A percentile compares a stretch with the other conserved stretches of the same genome.
Evolutionary conservation across 2,797 vertebrate genomes (phyloP).

Genomic region (Rallus crepitans): DNA sequence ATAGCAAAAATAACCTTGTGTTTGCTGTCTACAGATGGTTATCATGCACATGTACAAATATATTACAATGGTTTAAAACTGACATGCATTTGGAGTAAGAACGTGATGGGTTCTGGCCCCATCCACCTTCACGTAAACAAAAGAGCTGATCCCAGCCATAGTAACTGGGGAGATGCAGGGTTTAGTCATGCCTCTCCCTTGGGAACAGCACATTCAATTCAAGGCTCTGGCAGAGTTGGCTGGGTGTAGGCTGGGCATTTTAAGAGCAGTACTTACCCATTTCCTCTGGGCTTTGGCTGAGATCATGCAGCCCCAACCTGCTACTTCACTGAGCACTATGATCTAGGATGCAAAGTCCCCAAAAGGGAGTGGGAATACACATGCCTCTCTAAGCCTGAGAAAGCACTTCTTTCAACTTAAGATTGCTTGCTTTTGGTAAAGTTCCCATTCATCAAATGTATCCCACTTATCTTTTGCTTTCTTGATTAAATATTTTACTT

Average conservation of each 20-base stretch:
- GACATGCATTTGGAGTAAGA: not conserved
- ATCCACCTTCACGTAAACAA: not conserved
- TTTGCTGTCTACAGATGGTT: not conserved
- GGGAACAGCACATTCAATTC: not conserved
- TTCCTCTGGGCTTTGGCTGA: not conserved
- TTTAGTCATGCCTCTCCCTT: not conserved
- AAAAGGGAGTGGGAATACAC: not conserved
- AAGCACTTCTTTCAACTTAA: not conserved
- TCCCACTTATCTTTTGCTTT: constrained; percentile 40
- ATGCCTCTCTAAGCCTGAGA: not conserved
- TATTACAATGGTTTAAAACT: not conserved
- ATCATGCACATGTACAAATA: not conserved
- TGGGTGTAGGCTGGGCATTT: not conserved
- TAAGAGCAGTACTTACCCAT: not conserved
- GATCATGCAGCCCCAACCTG: not conserved
- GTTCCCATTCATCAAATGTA: constrained; percentile 39
- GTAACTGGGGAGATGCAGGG: not conserved
- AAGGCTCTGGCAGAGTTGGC: not conserved
- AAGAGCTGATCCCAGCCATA: not conserved
- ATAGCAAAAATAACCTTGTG: not conserved
- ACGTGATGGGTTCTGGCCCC: not conserved
- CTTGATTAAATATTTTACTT: constrained; percentile 48
- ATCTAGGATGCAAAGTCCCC: not conserved
- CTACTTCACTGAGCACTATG: not conserved
- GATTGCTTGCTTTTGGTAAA: constrained; percentile 21